Conservation (phyloP, 1,140 invertebrate species). For the Delia radicum region DNA sequence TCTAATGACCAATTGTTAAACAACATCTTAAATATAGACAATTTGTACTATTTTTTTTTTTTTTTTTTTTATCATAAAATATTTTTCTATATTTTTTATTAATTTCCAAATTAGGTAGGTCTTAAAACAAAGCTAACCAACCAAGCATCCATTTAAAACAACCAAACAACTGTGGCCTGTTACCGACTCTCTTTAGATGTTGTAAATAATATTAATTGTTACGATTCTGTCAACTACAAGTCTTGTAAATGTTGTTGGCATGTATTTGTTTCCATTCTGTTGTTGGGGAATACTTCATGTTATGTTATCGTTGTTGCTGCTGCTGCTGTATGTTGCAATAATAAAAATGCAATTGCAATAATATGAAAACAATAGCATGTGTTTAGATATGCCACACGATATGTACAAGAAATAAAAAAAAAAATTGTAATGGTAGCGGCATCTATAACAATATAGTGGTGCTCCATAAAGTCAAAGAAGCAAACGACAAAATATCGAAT, state of each 20-base stretch:
- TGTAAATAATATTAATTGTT: constrained; percentile 5
- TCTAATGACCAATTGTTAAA: no score
- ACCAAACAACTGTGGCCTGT: background rate
- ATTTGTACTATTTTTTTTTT: no score
- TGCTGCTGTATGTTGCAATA: background rate
- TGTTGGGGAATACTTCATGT: background rate
- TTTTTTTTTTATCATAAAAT: no score
- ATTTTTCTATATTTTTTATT: no score
- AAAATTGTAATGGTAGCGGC: background rate
- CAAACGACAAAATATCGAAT: no score
- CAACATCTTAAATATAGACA: no score
- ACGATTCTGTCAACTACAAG: constrained; percentile 3
- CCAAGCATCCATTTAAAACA: no score
- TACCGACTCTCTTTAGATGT: background rate
- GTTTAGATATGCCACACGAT: constrained; percentile 3
- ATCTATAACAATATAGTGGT: no score
- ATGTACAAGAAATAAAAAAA: background rate
- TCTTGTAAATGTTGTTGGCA: background rate
- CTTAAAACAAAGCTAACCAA: no score
- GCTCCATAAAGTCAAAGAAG: no score
- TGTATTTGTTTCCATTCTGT: background rate
- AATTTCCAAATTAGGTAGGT: no score
- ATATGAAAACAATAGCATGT: background rate
- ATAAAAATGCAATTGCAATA: constrained; percentile 5
- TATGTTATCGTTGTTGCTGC: background rate